Evolutionary conservation across 1,140 invertebrate genomes (phyloP), one percentile per base, ranked within the genome.

Genomic region (Leptonema lineaticorne): DNA sequence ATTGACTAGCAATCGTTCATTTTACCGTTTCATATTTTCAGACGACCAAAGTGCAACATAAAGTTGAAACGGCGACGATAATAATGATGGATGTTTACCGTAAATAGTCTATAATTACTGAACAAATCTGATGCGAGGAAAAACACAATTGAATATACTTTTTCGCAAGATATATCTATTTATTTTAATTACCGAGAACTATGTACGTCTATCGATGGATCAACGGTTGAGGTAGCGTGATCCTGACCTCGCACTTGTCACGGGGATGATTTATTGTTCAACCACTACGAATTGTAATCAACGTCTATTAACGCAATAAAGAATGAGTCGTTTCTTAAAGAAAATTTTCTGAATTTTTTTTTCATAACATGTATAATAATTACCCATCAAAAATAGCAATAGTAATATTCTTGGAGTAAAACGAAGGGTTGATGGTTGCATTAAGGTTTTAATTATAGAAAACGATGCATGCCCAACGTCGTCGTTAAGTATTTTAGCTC

Each of bases 181-280:
- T 24, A 20, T 16, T 37, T 72, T 72, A 68, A 72, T 69, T 72
- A 69, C 29, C 27, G 53, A 24, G 20, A 41, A 53, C 30, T 64
- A 63, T 29, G 22, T 20, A 30, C 58, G 69, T 70, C 69, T 48
- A 16, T 68, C 66, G 60, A 48, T 20, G 5, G 14, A 16, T 68
- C 66, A 65, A 48, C 28, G 5, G 14, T 28, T 46, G 26, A 60
- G 67, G 30, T n/a, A n/a, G n/a, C 53, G 45, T 41, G 50, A 67
- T 53, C 37, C 20, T 22, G 18, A 33, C 60, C 66, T 69, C 29
- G 46, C 70, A 72, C 70, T 67, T 72, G 70, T 72, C 70, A 72
- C 62, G 33, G 8, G 9, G 41, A 69, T 69, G 70, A 72, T 72
- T 68, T 72, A 72, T 72, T 60, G 60, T 65, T 65, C 41, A 28